These are phyloP conservation scores for Pyrrhia umbra DNA, from an alignment of 2,888 invertebrate species.

Conservation along the genomic window DNA sequence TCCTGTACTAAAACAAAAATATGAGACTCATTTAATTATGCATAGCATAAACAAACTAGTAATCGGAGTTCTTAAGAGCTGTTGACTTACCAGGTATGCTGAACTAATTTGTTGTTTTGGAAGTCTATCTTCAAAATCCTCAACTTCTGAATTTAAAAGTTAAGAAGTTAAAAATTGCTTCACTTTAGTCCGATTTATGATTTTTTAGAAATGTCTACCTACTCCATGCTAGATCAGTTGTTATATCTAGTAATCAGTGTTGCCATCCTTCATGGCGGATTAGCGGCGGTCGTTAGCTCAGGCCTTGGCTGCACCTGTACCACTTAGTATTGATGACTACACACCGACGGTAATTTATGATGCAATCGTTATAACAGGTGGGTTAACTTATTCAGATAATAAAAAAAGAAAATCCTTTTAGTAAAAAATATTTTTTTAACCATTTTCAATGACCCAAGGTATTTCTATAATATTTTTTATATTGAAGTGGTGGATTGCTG, in stretches of 20 bases:
- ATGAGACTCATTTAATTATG: not conserved
- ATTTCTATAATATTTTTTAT: too few relatives aligned
- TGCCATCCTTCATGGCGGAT: slow-evolving; percentile 5
- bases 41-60: too few relatives aligned
- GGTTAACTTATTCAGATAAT: not conserved
- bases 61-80: too few relatives aligned
- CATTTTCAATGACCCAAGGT: too few relatives aligned
- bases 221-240: not conserved
- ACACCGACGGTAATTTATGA: not conserved
- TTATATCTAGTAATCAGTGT: not conserved
- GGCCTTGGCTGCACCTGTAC: not conserved
- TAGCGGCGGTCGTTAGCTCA: not conserved
- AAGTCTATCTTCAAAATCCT: too few relatives aligned
- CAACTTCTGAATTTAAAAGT: too few relatives aligned
- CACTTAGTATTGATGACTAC: not conserved
- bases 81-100: too few relatives aligned
- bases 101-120: too few relatives aligned
- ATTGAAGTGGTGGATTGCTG: too few relatives aligned
- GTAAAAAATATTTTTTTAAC: too few relatives aligned
- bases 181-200: not conserved
- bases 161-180: too few relatives aligned
- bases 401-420: not conserved
- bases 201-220: not conserved
- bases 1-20: too few relatives aligned
- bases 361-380: not conserved